phyloP scores from a whole-genome alignment of 2,113 vertebrate species.

The Mustelus asterias region DNA sequence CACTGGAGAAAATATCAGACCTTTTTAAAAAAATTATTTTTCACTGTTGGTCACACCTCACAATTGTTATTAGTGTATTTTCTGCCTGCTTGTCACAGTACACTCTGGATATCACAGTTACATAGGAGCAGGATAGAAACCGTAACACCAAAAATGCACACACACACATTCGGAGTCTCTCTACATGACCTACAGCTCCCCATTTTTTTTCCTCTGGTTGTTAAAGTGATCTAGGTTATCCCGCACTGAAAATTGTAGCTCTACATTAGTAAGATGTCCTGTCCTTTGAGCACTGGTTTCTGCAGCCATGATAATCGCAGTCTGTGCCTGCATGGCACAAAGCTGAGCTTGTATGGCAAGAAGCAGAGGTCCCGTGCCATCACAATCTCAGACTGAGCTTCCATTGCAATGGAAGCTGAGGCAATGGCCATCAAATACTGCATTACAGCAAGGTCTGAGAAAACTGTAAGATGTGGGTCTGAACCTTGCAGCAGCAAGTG shows the following conservation, averaged over 20 bases:
- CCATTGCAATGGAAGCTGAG: no score
- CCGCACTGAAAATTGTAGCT: neutral
- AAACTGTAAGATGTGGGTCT: no score
- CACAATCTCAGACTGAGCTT: no score
- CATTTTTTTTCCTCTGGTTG: neutral
- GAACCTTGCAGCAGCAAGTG: no score
- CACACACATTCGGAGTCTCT: no score
- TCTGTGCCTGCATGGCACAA: no score
- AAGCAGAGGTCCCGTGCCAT: no score
- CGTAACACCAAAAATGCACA: neutral
- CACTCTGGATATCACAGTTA: neutral
- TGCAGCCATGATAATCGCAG: no score
- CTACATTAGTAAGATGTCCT: neutral
- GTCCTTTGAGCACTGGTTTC: neutral
- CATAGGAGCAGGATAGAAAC: neutral
- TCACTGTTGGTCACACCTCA: neutral
- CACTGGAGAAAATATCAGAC: neutral
- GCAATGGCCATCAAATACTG: no score
- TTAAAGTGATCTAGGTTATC: neutral
- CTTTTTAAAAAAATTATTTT: neutral
- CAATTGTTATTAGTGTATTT: neutral
- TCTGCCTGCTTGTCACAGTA: neutral
- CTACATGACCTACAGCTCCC: neutral
- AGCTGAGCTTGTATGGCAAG: no score
- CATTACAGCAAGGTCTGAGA: no score